Conservation (phyloP, 2,888 invertebrate genomes). For the Lampropteryx suffumata region DNA sequence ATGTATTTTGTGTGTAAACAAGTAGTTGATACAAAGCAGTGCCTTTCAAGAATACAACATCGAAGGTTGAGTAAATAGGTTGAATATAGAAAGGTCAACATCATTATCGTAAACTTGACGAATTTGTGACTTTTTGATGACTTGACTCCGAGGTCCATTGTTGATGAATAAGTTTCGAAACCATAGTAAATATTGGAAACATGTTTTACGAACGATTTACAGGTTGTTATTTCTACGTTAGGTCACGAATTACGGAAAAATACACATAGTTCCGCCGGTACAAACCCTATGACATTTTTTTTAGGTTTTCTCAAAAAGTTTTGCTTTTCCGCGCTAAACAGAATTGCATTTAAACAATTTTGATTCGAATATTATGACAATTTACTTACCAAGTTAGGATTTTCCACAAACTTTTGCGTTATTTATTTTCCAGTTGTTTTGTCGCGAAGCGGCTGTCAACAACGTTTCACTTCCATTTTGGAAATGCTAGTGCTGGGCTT, state of each 20-base stretch:
- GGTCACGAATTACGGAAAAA: slow-evolving; percentile 39
- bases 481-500: slow-evolving; percentile 52
- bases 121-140: neutral
- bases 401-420: slow-evolving; percentile 61
- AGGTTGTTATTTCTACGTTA: slow-evolving; percentile 39
- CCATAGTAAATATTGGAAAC: slow-evolving; percentile 33
- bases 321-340: neutral
- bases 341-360: neutral
- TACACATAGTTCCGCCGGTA: slow-evolving; percentile 46
- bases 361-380: slow-evolving; percentile 31
- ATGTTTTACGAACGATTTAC: slow-evolving; percentile 46
- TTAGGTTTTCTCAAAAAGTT: slow-evolving; percentile 34
- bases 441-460: slow-evolving; percentile 66
- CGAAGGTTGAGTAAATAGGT: neutral
- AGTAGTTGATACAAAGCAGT: neutral
- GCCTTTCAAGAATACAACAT: neutral
- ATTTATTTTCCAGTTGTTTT: slow-evolving; percentile 75
- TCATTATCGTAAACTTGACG: neutral
- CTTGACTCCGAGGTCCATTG: neutral
- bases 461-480: slow-evolving; percentile 78
- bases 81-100: neutral
- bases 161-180: slow-evolving; percentile 41
- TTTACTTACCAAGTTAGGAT: slow-evolving; percentile 66
- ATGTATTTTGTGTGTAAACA: slow-evolving; percentile 10
- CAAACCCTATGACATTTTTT: slow-evolving; percentile 48